Percentiles rank a stretch among this genome's conserved stretches.
phyloP scores from a whole-genome alignment of 1,140 invertebrate species.

The Zaprionus ornatus region DNA sequence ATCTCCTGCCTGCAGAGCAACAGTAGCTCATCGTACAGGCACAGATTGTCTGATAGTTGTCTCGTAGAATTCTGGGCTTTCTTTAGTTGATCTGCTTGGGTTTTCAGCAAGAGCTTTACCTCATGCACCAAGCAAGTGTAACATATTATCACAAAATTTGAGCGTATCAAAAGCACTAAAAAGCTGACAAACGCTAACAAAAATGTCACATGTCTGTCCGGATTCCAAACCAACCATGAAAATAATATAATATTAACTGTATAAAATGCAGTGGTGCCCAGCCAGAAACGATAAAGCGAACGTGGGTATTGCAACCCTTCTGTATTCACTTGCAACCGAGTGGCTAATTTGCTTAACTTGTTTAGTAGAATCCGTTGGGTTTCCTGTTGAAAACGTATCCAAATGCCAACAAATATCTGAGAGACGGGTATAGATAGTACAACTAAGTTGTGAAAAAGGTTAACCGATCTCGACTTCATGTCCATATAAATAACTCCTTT shows the following conservation, averaged over 20 bases:
- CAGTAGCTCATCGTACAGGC: conserved; percentile 18
- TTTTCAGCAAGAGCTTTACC: not conserved
- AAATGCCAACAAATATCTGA: conserved; percentile 10
- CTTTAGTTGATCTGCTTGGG: not conserved
- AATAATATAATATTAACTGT: not conserved
- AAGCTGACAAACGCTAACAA: not conserved
- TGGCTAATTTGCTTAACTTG: not conserved
- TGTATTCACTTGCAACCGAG: conserved; percentile 2
- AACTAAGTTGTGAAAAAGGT: conserved; percentile 4
- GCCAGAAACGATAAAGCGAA: conserved; percentile 7
- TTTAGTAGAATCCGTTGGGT: not conserved
- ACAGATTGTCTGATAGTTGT: not conserved
- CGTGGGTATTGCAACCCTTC: not conserved
- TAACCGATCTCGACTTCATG: not conserved
- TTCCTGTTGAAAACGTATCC: conserved; percentile 14
- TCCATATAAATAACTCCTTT: not conserved
- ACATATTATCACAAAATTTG: conserved; percentile 6
- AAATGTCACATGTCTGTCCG: not conserved
- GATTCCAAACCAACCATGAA: not conserved
- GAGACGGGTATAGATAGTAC: not conserved
- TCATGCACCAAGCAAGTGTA: conserved; percentile 14
- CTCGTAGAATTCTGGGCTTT: not conserved
- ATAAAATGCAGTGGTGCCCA: not conserved
- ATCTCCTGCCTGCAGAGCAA: conserved; percentile 17
- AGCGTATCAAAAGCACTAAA: not conserved